Evolutionary conservation across 2,113 vertebrate genomes (phyloP), one percentile per base, ranked within the genome.

Genomic region (Polypterus bichir): DNA sequence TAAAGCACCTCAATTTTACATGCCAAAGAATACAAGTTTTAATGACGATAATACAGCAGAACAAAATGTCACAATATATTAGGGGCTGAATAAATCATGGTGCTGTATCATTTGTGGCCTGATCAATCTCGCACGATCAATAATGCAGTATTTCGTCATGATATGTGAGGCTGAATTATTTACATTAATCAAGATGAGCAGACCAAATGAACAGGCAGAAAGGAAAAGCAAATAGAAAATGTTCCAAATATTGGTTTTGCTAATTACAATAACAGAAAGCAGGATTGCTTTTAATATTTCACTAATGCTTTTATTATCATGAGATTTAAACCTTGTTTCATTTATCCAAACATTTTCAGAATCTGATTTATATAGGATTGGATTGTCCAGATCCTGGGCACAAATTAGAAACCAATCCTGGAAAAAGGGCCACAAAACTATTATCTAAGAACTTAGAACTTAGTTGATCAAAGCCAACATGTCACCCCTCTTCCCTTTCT

Each of bases 51-150:
- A 27, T 27, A 27, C 71, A 27, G 51, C 57, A 62, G 58, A 63
- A 47, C 47, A 53, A 53, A 67, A 71, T 72, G 80, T 77, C 75
- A 61, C 65, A 52, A 65, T 62, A 75, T 74, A 81, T 81, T 81
- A 85, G 65, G 62, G 62, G 59, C 70, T 70, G 74, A 81, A 83
- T 85, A 78, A 84, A 84, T 86, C 79, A 79, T 76, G 74, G 74
- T 80, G 83, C 80, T 74, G 79, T 71, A 82, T 87, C 82, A 79
- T 79, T 76, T 66, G 68, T 71, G 66, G 65, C 68, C 74, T 74
- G 76, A 82, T 85, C 80, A 79, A 79, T 84, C 74, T 70, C 3
- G 3, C 49, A 46, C 11, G 70, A 85, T 85, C 85, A 78, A 87
- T 84, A 80, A 70, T 71, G 76, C 76, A 72, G 75, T 78, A 78